Evolutionary conservation across 2,888 invertebrate genomes (phyloP), one percentile per base, ranked within the genome.

Genomic region (Prosapia bicincta): DNA sequence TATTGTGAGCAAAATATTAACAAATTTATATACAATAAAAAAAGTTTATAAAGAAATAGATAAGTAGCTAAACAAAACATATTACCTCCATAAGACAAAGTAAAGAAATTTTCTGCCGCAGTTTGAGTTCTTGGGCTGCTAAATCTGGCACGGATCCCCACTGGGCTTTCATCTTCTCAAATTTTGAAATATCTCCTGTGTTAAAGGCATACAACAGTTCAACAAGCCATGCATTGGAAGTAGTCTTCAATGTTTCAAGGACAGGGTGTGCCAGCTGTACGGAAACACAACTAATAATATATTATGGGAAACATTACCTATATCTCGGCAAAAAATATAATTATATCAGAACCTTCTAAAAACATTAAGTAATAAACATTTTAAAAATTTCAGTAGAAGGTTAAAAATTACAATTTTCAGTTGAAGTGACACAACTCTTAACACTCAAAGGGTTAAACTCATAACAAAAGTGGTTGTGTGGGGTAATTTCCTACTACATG

Each of bases 31-130:
- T n/a, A n/a, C n/a, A n/a, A n/a, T n/a, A n/a, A n/a, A n/a, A n/a
- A n/a, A n/a, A n/a, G n/a, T n/a, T n/a, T n/a, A n/a, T n/a, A n/a
- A n/a, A n/a, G n/a, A n/a, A n/a, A n/a, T n/a, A n/a, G n/a, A n/a
- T n/a, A n/a, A n/a, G n/a, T n/a, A n/a, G n/a, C n/a, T n/a, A n/a
- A n/a, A n/a, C n/a, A n/a, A n/a, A n/a, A 9, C 6, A 30, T 26
- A 67, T 26, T 79, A 91, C 91, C 90, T 98, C 97, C 98, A 99
- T 99, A 0, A 99, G 88, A 83, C 98, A 97, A 20, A 99, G 87
- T 24, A 99, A 88, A 0, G 96, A 96, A 78, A 99, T 97, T 87
- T 99, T 99, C 85, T 96, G 94, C 24, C 95, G 87, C 80, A 98
- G 86, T 82, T 92, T 91, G 0, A 91, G 85, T 83, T 97, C 96